Evolutionary conservation across 2,113 vertebrate species (phyloP).

Genomic region (Oryzias curvinotus): DNA sequence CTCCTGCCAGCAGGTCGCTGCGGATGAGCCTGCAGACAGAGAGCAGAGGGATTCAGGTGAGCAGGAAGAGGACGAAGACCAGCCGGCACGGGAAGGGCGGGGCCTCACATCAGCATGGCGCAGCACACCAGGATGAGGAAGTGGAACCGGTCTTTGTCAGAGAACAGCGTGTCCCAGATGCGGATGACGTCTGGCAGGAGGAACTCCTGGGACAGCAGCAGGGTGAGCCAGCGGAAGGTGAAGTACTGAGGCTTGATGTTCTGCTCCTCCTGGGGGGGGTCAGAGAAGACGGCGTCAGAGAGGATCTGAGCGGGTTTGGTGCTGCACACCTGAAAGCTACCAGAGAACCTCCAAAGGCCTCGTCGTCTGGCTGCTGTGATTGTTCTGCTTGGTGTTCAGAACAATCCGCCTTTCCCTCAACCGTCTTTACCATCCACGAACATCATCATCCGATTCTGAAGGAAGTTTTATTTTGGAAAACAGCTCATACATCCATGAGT

Average conservation of each 20-base stretch:
- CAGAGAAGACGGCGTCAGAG: neutral
- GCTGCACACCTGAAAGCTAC: too few relatives aligned
- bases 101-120: constrained; percentile 91
- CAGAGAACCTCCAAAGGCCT: too few relatives aligned
- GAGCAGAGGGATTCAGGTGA: neutral
- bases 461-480: too few relatives aligned
- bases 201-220: constrained; percentile 97
- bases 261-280: constrained; percentile 87
- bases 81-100: neutral
- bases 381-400: too few relatives aligned
- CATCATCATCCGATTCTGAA: too few relatives aligned
- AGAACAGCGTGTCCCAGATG: constrained; percentile 97
- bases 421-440: too few relatives aligned
- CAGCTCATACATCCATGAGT: too few relatives aligned
- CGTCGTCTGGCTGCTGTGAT: too few relatives aligned
- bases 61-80: neutral
- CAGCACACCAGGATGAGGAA: constrained; percentile 96
- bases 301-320: too few relatives aligned
- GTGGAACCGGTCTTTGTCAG: constrained; percentile 89
- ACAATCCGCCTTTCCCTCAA: too few relatives aligned
- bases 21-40: constrained; percentile 85
- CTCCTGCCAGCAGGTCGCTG: constrained; percentile 88
- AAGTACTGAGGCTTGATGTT: constrained; percentile 99
- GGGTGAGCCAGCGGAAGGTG: constrained; percentile 96
- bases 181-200: constrained; percentile 95